Conservation (phyloP, 2,888 invertebrate species). For the Sepiola atlantica region DNA sequence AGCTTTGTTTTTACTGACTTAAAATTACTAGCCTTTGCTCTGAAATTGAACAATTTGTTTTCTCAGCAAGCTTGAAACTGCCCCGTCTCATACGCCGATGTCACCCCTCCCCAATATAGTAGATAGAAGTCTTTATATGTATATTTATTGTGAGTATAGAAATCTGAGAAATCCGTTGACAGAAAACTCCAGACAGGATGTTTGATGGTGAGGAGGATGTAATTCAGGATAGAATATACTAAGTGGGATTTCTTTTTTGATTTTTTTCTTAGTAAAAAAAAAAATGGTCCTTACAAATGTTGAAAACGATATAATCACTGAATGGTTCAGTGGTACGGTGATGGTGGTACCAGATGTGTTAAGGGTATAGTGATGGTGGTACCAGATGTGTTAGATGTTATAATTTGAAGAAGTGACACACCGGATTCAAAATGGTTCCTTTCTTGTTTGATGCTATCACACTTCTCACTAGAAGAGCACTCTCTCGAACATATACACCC, state of each 20-base stretch:
- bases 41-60: too few species aligned
- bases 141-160: neutral
- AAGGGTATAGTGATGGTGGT: neutral
- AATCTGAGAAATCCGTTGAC: neutral
- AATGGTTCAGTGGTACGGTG: neutral
- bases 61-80: too few species aligned
- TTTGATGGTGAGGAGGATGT: neutral
- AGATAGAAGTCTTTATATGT: neutral
- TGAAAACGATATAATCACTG: neutral
- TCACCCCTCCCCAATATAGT: too few species aligned
- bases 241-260: neutral
- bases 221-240: slow-evolving; percentile 16
- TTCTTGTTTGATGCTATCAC: neutral
- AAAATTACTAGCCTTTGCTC: too few species aligned
- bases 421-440: neutral
- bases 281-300: neutral
- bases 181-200: neutral
- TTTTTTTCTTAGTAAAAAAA: neutral
- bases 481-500: neutral
- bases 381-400: neutral
- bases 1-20: too few species aligned
- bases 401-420: neutral
- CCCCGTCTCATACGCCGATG: too few species aligned
- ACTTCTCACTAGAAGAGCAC: neutral
- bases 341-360: neutral